Evolutionary conservation across 2,113 vertebrate species (phyloP), one percentile per base, ranked within the genome.

Genomic region (Brachypodius melanocephalos): DNA sequence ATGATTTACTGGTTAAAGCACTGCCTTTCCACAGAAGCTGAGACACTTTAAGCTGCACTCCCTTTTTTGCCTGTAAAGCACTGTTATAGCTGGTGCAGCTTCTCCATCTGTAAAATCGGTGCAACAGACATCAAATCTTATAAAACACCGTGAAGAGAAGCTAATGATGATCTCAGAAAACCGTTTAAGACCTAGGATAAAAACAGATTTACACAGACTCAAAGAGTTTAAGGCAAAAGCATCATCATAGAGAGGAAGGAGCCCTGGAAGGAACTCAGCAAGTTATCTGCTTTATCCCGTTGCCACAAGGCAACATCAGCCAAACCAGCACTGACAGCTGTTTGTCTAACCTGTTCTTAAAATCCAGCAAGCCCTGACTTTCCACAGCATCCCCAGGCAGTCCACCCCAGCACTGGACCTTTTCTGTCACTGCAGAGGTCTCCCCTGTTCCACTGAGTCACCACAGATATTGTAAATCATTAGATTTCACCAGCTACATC

Each of bases 91-190:
- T 34, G 58, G n/a, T 68, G 25, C 40, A 88, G 85, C 38, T 75
- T 82, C 81, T 95, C 76, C 36, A 62, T 80, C 84, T 85, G 91
- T 88, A 94, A 91, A 85, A 97, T 73, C 2, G 0, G 74, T 46
- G 76, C 49, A 89, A 76, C 58, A 62, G 3, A 6, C 62, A 91
- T 46, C 84, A 89, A 82, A 85, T 89, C 78, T 95, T 43, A 76
- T 31, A 91, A 95, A 88, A 79, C 26, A 66, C 71, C 12, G 0
- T 40, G 67, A 92, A 89, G 45, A 87, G 95, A 93, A 89, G 69
- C 62, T 95, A 96, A 95, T 87, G 77, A 91, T 79, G 66, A 82
- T 94, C 89, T 95, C 66, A 62, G 81, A 94, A 95, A 92, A 69
- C 80, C 84, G 14, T 95, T 90, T 91, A 95, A 95, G 81, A 88